Percentiles rank a stretch among this genome's conserved stretches.
Evolutionary conservation across 2,113 vertebrate species (phyloP).

Genomic region (Paedocypris sp.): DNA sequence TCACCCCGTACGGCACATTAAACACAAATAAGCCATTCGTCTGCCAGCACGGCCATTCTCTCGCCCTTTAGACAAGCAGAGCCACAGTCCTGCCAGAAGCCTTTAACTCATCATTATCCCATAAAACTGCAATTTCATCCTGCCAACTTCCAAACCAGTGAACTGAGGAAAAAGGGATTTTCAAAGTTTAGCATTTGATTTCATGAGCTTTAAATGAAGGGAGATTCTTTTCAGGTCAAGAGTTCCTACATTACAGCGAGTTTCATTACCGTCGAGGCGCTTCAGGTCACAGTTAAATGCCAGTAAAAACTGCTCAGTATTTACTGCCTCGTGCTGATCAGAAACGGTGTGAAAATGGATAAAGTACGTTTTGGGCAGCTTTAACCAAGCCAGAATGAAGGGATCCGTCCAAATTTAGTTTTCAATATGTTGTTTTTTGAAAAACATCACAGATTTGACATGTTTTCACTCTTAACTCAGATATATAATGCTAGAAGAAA

Average conservation of each 20-base stretch:
- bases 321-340: no score
- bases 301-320: no score
- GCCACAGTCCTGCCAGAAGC: constrained; percentile 13
- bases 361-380: no score
- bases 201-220: constrained; percentile 37
- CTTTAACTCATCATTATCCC: constrained; percentile 47
- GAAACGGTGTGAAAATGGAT: no score
- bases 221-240: constrained; percentile 4
- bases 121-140: constrained; percentile 65
- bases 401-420: no score
- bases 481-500: no score
- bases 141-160: constrained; percentile 59
- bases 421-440: no score
- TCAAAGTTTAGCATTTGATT: constrained; percentile 35
- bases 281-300: no score
- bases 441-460: no score
- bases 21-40: constrained; percentile 67
- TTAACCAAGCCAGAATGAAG: no score
- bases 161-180: constrained; percentile 50
- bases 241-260: neutral
- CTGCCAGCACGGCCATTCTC: constrained; percentile 47
- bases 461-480: no score
- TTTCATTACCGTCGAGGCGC: neutral
- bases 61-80: constrained; percentile 50
- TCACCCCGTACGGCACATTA: constrained; percentile 68